Conservation (phyloP, 2,113 vertebrate genomes). For the Atherinomorus stipes region DNA sequence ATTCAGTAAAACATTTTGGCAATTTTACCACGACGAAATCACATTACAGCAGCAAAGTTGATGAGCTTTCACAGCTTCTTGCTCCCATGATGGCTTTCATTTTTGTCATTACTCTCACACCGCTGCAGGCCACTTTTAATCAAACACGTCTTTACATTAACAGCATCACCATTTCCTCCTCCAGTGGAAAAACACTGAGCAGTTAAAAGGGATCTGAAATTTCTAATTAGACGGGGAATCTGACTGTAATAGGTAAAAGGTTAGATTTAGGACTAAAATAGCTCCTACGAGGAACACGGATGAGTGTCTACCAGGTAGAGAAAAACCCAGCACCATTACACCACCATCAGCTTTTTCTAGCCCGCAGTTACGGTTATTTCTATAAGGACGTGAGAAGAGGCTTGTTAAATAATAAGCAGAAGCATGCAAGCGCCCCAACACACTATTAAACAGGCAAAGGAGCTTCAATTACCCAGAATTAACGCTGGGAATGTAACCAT, state of each 20-base stretch:
- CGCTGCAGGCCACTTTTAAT: too few relatives aligned
- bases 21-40: too few relatives aligned
- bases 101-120: too few relatives aligned
- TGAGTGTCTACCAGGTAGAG: not conserved
- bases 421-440: slow-evolving; percentile 71
- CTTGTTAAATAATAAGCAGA: slow-evolving; percentile 56
- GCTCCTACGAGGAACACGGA: too few relatives aligned
- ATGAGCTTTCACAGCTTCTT: too few relatives aligned
- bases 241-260: not conserved
- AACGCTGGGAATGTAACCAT: slow-evolving; percentile 91
- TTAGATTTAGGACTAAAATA: not conserved
- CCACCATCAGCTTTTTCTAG: slow-evolving; percentile 46
- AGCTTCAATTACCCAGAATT: slow-evolving; percentile 88
- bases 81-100: too few relatives aligned
- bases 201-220: too few relatives aligned
- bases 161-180: too few relatives aligned
- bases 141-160: too few relatives aligned
- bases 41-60: too few relatives aligned
- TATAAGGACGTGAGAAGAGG: slow-evolving; percentile 12
- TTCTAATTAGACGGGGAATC: not conserved
- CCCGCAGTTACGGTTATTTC: slow-evolving; percentile 53
- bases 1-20: too few relatives aligned
- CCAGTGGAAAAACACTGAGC: too few relatives aligned
- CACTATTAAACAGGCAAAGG: slow-evolving; percentile 39
- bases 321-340: not conserved